These are phyloP conservation scores for Tinea trinotella DNA, from an alignment of 2,888 invertebrate genomes.

Conservation along the genomic window DNA sequence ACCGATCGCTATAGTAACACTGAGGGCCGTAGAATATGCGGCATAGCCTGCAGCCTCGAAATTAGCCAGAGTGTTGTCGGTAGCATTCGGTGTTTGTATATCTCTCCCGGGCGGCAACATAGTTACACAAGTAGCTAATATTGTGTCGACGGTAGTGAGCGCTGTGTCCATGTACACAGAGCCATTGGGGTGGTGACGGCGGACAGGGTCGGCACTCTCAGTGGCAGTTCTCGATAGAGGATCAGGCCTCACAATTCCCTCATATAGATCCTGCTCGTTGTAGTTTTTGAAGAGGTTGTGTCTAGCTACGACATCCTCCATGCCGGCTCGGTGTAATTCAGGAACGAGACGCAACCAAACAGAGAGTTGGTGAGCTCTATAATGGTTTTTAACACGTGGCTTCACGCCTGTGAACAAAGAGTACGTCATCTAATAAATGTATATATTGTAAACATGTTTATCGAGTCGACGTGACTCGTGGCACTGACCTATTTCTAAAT, in stretches of 20 bases:
- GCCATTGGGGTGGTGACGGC: conserved; percentile 60
- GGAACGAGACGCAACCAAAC: conserved; percentile 96
- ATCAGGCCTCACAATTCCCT: conserved; percentile 89
- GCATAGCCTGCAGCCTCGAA: conserved; percentile 85
- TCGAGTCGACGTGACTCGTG: conserved; percentile 17
- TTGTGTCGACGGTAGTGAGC: conserved; percentile 79
- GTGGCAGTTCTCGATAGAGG: conserved; percentile 78
- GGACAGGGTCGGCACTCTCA: conserved; percentile 72
- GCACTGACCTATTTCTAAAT: conserved; percentile 89
- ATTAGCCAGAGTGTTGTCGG: conserved; percentile 82
- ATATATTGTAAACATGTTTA: conserved; percentile 16
- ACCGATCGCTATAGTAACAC: conserved; percentile 86
- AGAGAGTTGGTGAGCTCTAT: conserved; percentile 93
- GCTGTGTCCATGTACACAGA: conserved; percentile 71
- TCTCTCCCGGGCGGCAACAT: conserved; percentile 70
- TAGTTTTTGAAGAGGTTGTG: conserved; percentile 93
- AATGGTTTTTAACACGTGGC: conserved; percentile 92
- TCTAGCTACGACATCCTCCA: conserved; percentile 89
- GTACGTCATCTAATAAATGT: background rate
- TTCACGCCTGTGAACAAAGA: conserved; percentile 82
- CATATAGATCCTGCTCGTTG: conserved; percentile 90
- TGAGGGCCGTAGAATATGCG: conserved; percentile 82
- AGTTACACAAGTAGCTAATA: conserved; percentile 80
- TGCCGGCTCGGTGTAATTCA: conserved; percentile 88
- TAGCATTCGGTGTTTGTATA: conserved; percentile 62